These are phyloP conservation scores for Ostrea denselamellosa DNA, from an alignment of 1,140 invertebrate species.

Conservation along the genomic window DNA sequence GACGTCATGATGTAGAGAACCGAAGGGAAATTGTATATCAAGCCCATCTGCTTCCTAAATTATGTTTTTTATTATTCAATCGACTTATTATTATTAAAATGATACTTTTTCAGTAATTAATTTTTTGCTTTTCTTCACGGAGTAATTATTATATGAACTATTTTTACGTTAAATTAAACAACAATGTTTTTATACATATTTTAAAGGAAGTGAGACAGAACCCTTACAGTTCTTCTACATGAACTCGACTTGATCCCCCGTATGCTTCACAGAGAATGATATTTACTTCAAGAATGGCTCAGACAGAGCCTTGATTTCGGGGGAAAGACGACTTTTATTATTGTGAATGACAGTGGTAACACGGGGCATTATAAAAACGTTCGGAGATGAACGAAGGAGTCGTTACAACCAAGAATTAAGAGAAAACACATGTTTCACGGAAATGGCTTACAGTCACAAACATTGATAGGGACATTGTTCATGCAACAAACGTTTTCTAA, in stretches of 20 bases:
- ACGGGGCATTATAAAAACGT: constrained; percentile 51
- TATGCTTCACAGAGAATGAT: constrained; percentile 50
- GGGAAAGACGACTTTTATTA: constrained; percentile 61
- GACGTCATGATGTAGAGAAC: neutral
- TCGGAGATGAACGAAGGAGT: constrained; percentile 43
- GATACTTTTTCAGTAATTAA: neutral
- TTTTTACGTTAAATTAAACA: neutral
- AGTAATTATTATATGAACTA: neutral
- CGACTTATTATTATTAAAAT: neutral
- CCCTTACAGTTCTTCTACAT: constrained; percentile 54
- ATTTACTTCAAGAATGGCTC: constrained; percentile 57
- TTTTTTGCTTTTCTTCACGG: neutral
- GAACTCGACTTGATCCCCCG: constrained; percentile 61
- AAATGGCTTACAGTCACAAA: constrained; percentile 24
- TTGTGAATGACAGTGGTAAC: constrained; percentile 44
- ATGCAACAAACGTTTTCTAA: constrained; percentile 45
- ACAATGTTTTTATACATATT: constrained; percentile 19
- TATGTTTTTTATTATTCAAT: neutral
- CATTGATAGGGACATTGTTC: constrained; percentile 42
- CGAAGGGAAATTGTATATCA: neutral
- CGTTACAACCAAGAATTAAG: constrained; percentile 46
- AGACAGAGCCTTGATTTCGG: constrained; percentile 67
- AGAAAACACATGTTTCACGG: constrained; percentile 46
- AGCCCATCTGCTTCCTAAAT: neutral
- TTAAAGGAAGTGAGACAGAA: neutral